phyloP scores from a whole-genome alignment of 2,888 invertebrate species.

The Mamestra brassicae region DNA sequence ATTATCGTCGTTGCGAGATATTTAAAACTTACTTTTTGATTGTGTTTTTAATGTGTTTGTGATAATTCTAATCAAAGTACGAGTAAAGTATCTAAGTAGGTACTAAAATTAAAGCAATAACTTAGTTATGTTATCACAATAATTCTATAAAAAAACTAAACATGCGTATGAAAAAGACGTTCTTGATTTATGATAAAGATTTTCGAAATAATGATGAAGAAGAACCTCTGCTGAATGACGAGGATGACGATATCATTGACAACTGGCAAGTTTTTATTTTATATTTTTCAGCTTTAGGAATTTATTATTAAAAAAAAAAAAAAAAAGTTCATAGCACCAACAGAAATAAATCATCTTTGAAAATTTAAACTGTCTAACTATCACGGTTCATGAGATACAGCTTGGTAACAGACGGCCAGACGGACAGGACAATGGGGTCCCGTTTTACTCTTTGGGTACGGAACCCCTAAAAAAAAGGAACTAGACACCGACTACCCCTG shows the following conservation, averaged over 20 bases:
- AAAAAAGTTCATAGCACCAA: too few relatives aligned
- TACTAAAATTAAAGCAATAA: background rate
- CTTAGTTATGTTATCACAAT: background rate
- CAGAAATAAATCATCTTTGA: too few relatives aligned
- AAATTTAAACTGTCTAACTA: too few relatives aligned
- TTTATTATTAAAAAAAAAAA: too few relatives aligned
- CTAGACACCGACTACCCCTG: too few relatives aligned
- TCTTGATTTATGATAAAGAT: conserved; percentile 78
- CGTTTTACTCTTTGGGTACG: too few relatives aligned
- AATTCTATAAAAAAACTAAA: conserved; percentile 35
- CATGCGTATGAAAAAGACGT: conserved; percentile 85
- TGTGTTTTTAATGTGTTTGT: background rate
- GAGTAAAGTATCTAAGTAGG: background rate
- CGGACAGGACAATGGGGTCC: too few relatives aligned
- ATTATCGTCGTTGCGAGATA: background rate
- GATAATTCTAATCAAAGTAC: background rate
- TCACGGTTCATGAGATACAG: too few relatives aligned
- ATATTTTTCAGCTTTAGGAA: background rate
- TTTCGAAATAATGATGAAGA: conserved; percentile 71
- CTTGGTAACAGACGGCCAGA: too few relatives aligned
- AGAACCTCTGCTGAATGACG: conserved; percentile 76
- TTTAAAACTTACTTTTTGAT: background rate
- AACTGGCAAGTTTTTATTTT: conserved; percentile 77
- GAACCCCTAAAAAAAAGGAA: too few relatives aligned
- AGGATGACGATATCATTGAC: conserved; percentile 66